Evolutionary conservation across 2,888 invertebrate genomes (phyloP), one percentile per base, ranked within the genome.

Genomic region (Pachycephus smyrnensis): DNA sequence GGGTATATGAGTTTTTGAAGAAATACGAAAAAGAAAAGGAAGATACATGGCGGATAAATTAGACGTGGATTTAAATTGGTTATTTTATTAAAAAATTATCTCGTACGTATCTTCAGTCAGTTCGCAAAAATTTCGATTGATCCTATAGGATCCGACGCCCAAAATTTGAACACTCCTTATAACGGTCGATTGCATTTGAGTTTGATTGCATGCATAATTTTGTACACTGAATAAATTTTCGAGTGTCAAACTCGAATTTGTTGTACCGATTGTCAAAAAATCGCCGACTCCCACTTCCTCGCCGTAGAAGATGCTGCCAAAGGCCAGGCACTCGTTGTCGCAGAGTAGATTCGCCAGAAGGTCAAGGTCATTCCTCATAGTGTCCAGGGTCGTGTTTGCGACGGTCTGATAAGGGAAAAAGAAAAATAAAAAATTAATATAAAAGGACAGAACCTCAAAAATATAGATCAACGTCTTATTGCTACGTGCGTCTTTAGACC

Each of bases 291-390:
- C 55, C 15, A 30, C 33, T 12, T 73, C 76, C 6, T 33, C 68
- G 55, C 84, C 85, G 74, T 84, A 87, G 75, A 82, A 85, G 73
- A 87, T 82, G 75, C 78, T 76, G 33, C 87, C 87, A 68, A 79
- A 71, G 1, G 86, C 86, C 31, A 71, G 12, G 40, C 84, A 84
- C 32, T 77, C 75, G 1, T 76, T 35, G 0, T 73, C 73, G 73
- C 80, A 82, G 11, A 77, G 77, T 12, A 80, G 78, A 81, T 87
- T 86, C 9, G 80, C 82, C 9, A 83, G 36, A 11, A 87, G 82
- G 11, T 79, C 82, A 23, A 87, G 32, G n/a, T 79, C 73, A 31
- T 73, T 81, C 4, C n/a, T 75, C 69, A 81, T 76, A 3, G 84
- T 83, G 30, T 80, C 78, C 23, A 11, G 74, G 1, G 83, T 79